Percentiles rank a stretch among this genome's conserved stretches.
Conservation (phyloP, 2,888 invertebrate species). For the Philopedon plagiatum region DNA sequence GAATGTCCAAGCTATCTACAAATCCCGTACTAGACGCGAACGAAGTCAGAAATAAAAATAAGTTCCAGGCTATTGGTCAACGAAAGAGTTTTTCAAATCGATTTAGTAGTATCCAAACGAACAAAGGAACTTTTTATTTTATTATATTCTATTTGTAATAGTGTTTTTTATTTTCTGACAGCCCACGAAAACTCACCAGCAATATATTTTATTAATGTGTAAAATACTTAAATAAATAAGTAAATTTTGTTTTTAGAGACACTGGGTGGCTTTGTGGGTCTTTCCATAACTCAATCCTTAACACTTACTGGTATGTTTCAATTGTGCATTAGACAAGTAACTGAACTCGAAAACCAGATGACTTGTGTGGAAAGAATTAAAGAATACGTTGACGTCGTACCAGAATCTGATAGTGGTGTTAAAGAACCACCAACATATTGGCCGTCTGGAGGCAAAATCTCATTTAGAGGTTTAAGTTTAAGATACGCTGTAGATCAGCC, state of each 20-base stretch:
- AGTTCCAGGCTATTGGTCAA: too few relatives aligned
- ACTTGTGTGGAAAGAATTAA: slow-evolving; percentile 91
- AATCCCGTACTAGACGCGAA: too few relatives aligned
- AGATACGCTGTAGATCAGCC: slow-evolving; percentile 80
- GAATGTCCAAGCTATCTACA: too few relatives aligned
- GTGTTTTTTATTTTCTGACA: too few relatives aligned
- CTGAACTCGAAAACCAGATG: slow-evolving; percentile 79
- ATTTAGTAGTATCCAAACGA: too few relatives aligned
- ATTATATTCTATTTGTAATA: too few relatives aligned
- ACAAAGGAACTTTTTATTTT: too few relatives aligned
- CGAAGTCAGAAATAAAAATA: too few relatives aligned
- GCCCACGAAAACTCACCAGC: too few relatives aligned
- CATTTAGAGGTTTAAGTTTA: slow-evolving; percentile 78
- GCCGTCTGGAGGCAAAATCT: slow-evolving; percentile 79
- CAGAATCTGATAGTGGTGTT: slow-evolving; percentile 67
- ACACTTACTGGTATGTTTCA: slow-evolving; percentile 74
- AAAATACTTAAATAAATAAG: not conserved
- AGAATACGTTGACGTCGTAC: slow-evolving; percentile 82
- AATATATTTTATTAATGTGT: not conserved
- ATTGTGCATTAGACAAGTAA: slow-evolving; percentile 83
- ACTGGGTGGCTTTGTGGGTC: slow-evolving; percentile 64
- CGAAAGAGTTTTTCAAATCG: too few relatives aligned
- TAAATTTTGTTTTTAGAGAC: slow-evolving; percentile 40
- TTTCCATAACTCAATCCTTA: slow-evolving; percentile 65
- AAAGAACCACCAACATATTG: slow-evolving; percentile 68